Conservation (phyloP, 2,888 invertebrate species). For the Plutella xylostella region DNA sequence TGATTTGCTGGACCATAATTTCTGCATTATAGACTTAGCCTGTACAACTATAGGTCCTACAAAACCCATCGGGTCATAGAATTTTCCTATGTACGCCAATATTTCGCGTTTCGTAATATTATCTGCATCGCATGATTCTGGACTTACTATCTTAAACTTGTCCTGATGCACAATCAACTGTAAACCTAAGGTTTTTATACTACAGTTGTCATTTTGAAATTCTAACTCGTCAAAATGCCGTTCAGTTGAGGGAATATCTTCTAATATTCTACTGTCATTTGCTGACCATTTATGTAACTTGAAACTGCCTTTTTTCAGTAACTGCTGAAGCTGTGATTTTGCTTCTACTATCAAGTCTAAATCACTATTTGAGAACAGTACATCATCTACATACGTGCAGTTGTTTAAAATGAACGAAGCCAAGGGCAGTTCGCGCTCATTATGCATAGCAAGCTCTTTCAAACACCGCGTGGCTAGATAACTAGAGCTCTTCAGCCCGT, state of each 20-base stretch:
- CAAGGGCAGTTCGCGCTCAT: slow-evolving; percentile 5
- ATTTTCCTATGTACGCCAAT: slow-evolving; percentile 12
- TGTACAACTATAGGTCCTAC: slow-evolving; percentile 14
- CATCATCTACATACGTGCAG: slow-evolving; percentile 14
- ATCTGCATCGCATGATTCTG: slow-evolving; percentile 1
- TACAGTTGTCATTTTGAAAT: slow-evolving; percentile 11
- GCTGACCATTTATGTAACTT: background rate
- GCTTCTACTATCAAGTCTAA: background rate
- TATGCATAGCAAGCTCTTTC: background rate
- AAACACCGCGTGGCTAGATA: slow-evolving; percentile 2
- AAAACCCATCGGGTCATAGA: slow-evolving; percentile 15
- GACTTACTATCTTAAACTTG: slow-evolving; percentile 3
- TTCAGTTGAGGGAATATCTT: slow-evolving; percentile 1
- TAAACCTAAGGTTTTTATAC: background rate
- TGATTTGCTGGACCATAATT: slow-evolving; percentile 10
- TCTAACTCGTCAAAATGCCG: slow-evolving; percentile 14
- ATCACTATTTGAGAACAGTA: background rate
- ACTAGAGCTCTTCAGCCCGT: background rate
- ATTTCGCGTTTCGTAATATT: slow-evolving; percentile 4
- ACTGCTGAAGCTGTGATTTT: background rate
- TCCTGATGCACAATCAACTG: background rate
- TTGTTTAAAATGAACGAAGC: slow-evolving; percentile 11
- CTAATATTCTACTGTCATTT: background rate
- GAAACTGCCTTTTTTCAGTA: background rate
- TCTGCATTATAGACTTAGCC: slow-evolving; percentile 14